These are phyloP conservation scores for Trichogramma evanescens DNA, from an alignment of 2,888 invertebrate genomes.

Conservation along the genomic window DNA sequence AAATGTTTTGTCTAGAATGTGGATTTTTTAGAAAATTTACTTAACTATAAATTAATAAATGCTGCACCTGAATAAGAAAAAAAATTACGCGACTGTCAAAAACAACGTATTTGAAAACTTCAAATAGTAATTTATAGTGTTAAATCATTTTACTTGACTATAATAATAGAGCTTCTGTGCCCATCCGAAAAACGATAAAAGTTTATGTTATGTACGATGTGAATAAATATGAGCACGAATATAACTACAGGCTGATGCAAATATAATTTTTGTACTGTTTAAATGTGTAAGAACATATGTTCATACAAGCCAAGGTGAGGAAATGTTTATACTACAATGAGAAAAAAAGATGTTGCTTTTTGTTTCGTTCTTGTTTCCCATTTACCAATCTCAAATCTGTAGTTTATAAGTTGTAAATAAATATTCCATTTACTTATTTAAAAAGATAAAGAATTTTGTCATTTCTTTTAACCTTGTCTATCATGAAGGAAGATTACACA, in stretches of 20 bases:
- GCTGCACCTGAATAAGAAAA: neutral
- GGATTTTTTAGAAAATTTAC: no score
- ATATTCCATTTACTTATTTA: slow-evolving; percentile 11
- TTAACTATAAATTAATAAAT: no score
- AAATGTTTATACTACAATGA: slow-evolving; percentile 48
- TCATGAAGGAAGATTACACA: no score
- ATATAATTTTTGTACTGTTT: slow-evolving; percentile 77
- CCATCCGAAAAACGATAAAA: slow-evolving; percentile 1
- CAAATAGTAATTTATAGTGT: neutral
- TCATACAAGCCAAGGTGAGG: slow-evolving; percentile 51
- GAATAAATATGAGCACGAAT: no score
- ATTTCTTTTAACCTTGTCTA: neutral
- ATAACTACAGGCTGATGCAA: slow-evolving; percentile 42
- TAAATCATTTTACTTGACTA: no score
- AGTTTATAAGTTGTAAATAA: slow-evolving; percentile 22
- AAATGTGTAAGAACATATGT: slow-evolving; percentile 76
- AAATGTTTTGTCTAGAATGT: no score
- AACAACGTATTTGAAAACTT: neutral
- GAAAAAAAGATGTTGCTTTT: slow-evolving; percentile 20
- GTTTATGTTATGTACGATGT: no score
- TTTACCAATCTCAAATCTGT: slow-evolving; percentile 7
- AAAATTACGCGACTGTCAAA: neutral
- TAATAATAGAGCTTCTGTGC: no score
- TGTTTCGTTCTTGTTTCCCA: slow-evolving; percentile 17
- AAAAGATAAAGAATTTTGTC: slow-evolving; percentile 3